Conservation (phyloP, 2,888 invertebrate species). For the Anodontia alba region DNA sequence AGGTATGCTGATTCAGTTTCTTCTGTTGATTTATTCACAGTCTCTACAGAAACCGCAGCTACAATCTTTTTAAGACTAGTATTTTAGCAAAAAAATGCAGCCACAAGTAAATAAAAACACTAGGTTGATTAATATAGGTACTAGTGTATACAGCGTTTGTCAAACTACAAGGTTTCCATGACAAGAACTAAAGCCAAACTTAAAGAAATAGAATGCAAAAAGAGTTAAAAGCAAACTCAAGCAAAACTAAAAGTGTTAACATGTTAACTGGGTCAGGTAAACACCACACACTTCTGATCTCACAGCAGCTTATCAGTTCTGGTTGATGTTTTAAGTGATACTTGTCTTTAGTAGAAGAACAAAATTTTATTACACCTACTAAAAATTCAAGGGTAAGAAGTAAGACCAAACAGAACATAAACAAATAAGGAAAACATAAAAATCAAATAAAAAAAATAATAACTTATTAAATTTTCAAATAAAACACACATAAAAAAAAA, state of each 20-base stretch:
- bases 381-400: too few relatives aligned
- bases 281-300: background rate
- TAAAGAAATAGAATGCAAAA: background rate
- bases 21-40: background rate
- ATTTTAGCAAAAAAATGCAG: conserved; percentile 11
- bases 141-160: conserved; percentile 12
- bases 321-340: too few relatives aligned
- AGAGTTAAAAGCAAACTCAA: conserved; percentile 15
- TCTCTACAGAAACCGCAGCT: conserved; percentile 44
- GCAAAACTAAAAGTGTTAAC: conserved; percentile 10
- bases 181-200: conserved; percentile 12
- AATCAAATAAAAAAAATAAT: too few relatives aligned
- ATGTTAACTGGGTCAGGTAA: conserved; percentile 15
- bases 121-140: conserved; percentile 17
- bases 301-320: too few relatives aligned
- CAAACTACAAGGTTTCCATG: conserved; percentile 15
- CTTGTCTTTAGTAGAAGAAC: too few relatives aligned
- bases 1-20: background rate
- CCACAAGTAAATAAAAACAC: conserved; percentile 15
- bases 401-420: too few relatives aligned
- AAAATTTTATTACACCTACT: too few relatives aligned
- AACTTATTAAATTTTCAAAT: too few relatives aligned
- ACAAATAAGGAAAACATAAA: too few relatives aligned
- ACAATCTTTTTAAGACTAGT: conserved; percentile 46
- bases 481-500: too few relatives aligned